Conservation (phyloP, 2,888 invertebrate genomes). For the Clivina fossor region DNA sequence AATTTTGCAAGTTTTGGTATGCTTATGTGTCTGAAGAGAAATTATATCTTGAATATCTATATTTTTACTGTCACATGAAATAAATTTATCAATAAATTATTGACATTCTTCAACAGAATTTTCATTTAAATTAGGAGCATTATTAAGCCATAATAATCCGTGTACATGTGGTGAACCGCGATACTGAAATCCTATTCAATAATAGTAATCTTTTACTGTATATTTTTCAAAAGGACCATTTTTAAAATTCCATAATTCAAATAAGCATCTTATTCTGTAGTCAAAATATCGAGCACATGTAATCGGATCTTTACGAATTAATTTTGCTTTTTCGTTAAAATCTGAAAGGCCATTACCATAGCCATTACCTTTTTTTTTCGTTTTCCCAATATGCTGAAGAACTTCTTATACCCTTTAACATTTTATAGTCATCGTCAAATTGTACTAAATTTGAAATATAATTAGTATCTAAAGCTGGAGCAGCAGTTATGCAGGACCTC, state of each 20-base stretch:
- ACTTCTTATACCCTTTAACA: constrained; percentile 36
- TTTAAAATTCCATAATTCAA: constrained; percentile 22
- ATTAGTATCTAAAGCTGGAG: constrained; percentile 34
- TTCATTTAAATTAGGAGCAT: constrained; percentile 40
- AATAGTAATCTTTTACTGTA: constrained; percentile 37
- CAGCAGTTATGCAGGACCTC: constrained; percentile 31
- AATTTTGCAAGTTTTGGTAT: constrained; percentile 38
- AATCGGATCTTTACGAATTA: constrained; percentile 41
- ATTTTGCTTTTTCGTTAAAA: constrained; percentile 35
- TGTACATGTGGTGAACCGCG: constrained; percentile 44
- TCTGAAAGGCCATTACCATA: constrained; percentile 34
- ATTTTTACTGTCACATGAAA: constrained; percentile 37
- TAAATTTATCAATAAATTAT: constrained; percentile 36
- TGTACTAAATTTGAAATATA: constrained; percentile 37
- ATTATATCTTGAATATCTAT: constrained; percentile 29
- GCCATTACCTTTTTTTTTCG: constrained; percentile 38
- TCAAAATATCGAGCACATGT: constrained; percentile 38
- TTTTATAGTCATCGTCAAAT: constrained; percentile 35
- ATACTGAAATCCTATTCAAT: constrained; percentile 44
- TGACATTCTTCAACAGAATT: constrained; percentile 34
- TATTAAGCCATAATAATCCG: constrained; percentile 43
- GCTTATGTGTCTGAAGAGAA: constrained; percentile 38
- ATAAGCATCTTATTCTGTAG: not conserved
- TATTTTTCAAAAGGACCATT: constrained; percentile 38
- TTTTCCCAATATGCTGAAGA: constrained; percentile 41